Evolutionary conservation across 2,888 invertebrate species (phyloP), one percentile per base, ranked within the genome.

Genomic region (Aromia moschata): DNA sequence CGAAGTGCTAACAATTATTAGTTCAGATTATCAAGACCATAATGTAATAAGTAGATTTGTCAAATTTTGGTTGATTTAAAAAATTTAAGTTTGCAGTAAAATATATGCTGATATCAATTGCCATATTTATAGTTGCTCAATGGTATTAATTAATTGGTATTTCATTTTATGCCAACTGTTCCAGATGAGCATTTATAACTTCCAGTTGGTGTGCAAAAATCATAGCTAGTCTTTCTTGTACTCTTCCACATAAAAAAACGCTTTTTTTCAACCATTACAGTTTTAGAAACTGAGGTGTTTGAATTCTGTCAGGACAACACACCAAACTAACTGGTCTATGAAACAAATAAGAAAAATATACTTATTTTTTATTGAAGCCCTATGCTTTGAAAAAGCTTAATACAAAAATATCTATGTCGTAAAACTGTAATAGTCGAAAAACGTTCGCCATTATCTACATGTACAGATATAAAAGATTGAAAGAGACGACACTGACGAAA

Each of bases 401-500:
- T 47, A 47, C 33, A 30, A 45, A 51, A 51, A 41, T 30, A 46
- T 36, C 33, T 30, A 25, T 46, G 9, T 15, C 18, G 10, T 17
- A 14, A 36, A 47, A 47, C 37, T 47, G 53, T 44, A 53, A 53
- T 10, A 25, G 25, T 15, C 18, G 43, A 12, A 53, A 41, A 43
- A 38, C 49, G 25, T 12, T 47, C 25, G 17, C 20, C 25, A 4
- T 49, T 38, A 25, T 25, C 38, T 38, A 49, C 38, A 17, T 38
- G 25, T 41, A 56, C 30, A 33, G 46, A 41, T 53, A 60, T 52
- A 61, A 66, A 58, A 60, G 58, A 57, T 44, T 60, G 62, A 64
- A 59, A 60, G 53, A 73, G 69, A 75, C 73, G 66, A 75, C 74
- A 74, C 65, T 69, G 74, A 74, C 68, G 68, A 69, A 74, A 74